Evolutionary conservation across 1,140 invertebrate genomes (phyloP), one percentile per base, ranked within the genome.

Genomic region (Zelostemma sp.): DNA sequence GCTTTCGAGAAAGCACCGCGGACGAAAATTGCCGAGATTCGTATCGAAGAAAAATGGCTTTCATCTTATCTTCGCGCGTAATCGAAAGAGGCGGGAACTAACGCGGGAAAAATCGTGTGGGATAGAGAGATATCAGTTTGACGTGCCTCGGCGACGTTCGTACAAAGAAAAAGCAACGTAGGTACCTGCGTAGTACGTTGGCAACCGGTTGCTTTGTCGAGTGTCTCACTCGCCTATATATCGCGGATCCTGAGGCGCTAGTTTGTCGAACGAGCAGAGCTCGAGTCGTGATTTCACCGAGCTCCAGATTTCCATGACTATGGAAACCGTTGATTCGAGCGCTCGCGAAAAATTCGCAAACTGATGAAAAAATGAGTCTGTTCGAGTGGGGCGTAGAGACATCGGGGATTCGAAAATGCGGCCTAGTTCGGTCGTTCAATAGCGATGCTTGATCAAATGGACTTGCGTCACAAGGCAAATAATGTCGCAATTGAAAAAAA

Each of bases 131-230:
- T 59, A 56, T 57, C 61, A 43, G 40, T 43, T 43, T 43, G 40
- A 43, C 28, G 11, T 31, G 11, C 28, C 28, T 31, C 28, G 28
- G 58, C 50, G 49, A 46, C 53, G 51, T 60, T 49, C 18, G 46
- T 38, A 46, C 48, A 57, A 71, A 60, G 68, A 71, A 71, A 66
- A 53, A 71, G 58, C 46, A 19, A 57, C 53, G 46, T 53, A 58
- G 38, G 41, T 64, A 69, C 53, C 57, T 48, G 51, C 61, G 68
- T 71, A 63, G 58, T 71, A n/a, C 58, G 60, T 56, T 61, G 60
- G 56, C 62, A 71, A 71, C 68, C 68, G 63, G 63, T 71, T 71
- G 63, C 62, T 66, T 71, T 63, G 68, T 49, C 49, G 58, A 71
- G 68, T 66, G 63, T 49, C 59, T 71, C 53, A 53, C 56, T 71